Conservation (phyloP, 30 jellyfish, hydroid and myxozoan genomes). For the Cassiopea xamachana region DNA sequence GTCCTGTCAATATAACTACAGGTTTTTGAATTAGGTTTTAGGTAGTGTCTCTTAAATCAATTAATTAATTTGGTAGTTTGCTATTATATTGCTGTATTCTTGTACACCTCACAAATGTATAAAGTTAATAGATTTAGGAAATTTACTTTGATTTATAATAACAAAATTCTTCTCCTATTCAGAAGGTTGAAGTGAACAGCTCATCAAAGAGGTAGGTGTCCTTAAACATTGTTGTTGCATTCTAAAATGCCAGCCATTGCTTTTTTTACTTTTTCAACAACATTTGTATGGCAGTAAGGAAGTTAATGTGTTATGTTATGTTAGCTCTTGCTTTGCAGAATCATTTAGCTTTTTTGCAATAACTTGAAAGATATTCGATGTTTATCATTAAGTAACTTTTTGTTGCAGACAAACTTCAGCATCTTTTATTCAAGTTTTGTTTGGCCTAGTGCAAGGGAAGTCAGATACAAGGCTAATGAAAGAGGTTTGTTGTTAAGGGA, state of each 20-base stretch:
- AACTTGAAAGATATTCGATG: background rate
- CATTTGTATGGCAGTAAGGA: too few species aligned
- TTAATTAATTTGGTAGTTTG: too few species aligned
- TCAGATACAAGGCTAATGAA: constrained; percentile 71
- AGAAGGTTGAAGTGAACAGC: constrained; percentile 20
- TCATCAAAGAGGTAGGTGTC: constrained; percentile 53
- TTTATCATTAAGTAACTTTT: background rate
- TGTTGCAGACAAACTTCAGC: constrained; percentile 48
- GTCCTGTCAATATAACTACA: background rate
- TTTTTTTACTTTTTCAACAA: too few species aligned
- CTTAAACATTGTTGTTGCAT: background rate
- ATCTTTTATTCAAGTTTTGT: constrained; percentile 44
- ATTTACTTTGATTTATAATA: too few species aligned
- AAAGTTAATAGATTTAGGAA: too few species aligned
- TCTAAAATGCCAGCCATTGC: background rate
- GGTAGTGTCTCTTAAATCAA: too few species aligned
- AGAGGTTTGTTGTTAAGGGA: constrained; percentile 40
- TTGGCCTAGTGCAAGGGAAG: constrained; percentile 51
- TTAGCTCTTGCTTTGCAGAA: too few species aligned
- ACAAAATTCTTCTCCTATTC: background rate
- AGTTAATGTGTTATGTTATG: too few species aligned
- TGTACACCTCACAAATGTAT: too few species aligned
- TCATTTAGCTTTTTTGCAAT: background rate
- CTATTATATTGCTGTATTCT: too few species aligned
- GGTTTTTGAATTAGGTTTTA: background rate